Evolutionary conservation across 64 coral and sea anemone species (phyloP), one percentile per base, ranked within the genome.

Genomic region (Pocillopora damicornis): DNA sequence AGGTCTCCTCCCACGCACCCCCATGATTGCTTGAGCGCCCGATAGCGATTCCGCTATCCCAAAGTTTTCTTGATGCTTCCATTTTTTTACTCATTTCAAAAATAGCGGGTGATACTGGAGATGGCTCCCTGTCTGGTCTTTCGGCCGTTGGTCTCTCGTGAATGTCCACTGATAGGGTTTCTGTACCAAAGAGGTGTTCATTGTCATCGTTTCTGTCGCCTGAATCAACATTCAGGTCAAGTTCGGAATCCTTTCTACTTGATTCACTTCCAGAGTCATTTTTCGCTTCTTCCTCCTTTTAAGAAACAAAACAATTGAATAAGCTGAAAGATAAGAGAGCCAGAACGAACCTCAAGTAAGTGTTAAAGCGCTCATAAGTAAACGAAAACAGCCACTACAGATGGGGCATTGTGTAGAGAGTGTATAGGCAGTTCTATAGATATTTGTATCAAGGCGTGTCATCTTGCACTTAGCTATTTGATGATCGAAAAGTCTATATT

Each of bases 81-180:
- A 99, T 91, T 73, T 94, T 99, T 67, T 93, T 95, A 9, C 13
- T 71, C 45, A 93, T 93, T 81, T 97, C 83, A 87, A 76, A 86
- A 72, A 89, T 81, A 25, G 91, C 85, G 58, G 94, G 94, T 51
- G 94, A 97, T 64, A 97, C 94, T 79, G 90, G 90, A 78, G 94
- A 89, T 7, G 91, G 91, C 75, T 91, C 86, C n/a, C 94, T 77
- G 74, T 81, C 94, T 73, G 79, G 90, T n/a, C 80, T 81, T 18
- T 95, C 90, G 5, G 85, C 72, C 5, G 89, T 69, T 11, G 94
- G 78, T 66, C 81, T 85, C 45, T 92, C 89, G 22, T 88, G 58
- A 36, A 93, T 93, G 37, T 87, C 80, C 15, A 97, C 91, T 56
- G 91, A 63, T 22, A 96, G 72, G 58, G 94, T 75, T 63, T 61